Evolutionary conservation across 2,888 invertebrate species (phyloP).

Genomic region (Sphinx pinastri): DNA sequence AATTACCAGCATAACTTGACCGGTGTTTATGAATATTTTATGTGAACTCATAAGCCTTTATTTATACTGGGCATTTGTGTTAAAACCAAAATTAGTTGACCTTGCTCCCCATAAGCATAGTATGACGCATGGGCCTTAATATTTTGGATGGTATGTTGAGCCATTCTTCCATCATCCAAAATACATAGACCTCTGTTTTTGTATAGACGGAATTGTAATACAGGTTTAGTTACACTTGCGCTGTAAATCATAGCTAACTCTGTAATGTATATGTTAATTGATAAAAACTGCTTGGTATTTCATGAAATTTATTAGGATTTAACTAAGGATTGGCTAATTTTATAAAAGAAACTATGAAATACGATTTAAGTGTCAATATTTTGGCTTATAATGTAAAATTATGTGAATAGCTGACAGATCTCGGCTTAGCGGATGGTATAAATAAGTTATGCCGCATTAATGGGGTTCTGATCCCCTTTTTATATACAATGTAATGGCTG

Average conservation of each 20-base stretch:
- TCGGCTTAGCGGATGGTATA: too few species aligned
- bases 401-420: too few species aligned
- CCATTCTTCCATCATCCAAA: not conserved
- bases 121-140: not conserved
- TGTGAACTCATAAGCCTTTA: constrained; percentile 2
- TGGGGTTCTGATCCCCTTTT: too few species aligned
- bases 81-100: not conserved
- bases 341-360: not conserved
- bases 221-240: constrained; percentile 4
- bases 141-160: not conserved
- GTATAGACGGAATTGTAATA: not conserved
- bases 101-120: not conserved
- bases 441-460: too few species aligned
- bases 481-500: too few species aligned
- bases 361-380: not conserved
- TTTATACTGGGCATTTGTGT: constrained; percentile 1
- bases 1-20: not conserved
- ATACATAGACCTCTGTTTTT: constrained; percentile 2
- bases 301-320: constrained; percentile 18
- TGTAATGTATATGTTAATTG: constrained; percentile 20
- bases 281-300: constrained; percentile 22
- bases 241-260: constrained; percentile 11
- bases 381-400: not conserved
- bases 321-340: constrained; percentile 9
- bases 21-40: not conserved